Conservation (phyloP, 1,140 invertebrate species). For the Colletes gigas region DNA sequence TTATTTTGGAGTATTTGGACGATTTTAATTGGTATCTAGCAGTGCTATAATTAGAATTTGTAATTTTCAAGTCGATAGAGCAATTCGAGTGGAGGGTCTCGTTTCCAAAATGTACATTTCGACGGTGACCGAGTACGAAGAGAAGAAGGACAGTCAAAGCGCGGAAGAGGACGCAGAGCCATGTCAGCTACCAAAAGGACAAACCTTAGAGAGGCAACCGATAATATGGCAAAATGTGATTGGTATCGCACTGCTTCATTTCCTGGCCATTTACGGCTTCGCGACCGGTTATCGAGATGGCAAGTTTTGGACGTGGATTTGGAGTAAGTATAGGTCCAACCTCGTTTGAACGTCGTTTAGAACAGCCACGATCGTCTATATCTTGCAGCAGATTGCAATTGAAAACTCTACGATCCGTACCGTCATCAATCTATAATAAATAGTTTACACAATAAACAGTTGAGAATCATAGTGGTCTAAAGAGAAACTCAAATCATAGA, state of each 20-base stretch:
- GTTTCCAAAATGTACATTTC: conserved; percentile 65
- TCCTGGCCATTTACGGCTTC: conserved; percentile 68
- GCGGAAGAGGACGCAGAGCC: conserved; percentile 48
- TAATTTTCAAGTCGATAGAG: conserved; percentile 16
- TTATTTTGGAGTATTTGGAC: no score
- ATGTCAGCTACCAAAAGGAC: conserved; percentile 38
- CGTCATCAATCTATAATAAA: no score
- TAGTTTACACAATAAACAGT: no score
- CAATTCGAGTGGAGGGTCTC: not conserved
- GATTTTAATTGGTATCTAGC: not conserved
- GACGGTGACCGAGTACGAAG: conserved; percentile 70
- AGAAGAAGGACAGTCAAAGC: conserved; percentile 22
- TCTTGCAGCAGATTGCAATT: not conserved
- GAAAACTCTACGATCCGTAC: no score
- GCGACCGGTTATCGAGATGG: conserved; percentile 55
- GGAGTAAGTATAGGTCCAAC: conserved; percentile 65
- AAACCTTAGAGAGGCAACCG: conserved; percentile 59
- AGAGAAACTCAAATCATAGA: no score
- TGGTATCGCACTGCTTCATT: conserved; percentile 70
- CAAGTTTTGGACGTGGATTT: conserved; percentile 75
- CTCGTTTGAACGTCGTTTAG: not conserved
- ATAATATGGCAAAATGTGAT: conserved; percentile 75
- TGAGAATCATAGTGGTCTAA: no score
- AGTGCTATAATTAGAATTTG: not conserved
- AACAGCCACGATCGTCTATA: not conserved